Evolutionary conservation across 2,888 invertebrate genomes (phyloP).

Genomic region (Atrina japonica): DNA sequence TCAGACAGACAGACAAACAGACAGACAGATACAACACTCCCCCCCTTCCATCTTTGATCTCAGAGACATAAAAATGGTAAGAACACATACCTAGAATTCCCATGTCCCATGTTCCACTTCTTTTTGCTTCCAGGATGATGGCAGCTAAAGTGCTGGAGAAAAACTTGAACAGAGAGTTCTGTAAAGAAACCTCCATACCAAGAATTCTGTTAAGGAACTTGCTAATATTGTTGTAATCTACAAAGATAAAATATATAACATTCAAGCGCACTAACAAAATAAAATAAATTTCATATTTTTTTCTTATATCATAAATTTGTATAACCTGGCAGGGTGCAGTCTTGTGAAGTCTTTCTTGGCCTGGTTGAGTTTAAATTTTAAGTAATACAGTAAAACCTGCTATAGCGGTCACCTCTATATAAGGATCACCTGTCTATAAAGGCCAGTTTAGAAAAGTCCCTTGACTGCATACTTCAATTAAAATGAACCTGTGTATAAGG

Average conservation of each 20-base stretch:
- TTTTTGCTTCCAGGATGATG: conserved; percentile 95
- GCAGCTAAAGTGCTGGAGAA: conserved; percentile 97
- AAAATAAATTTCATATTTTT: neutral
- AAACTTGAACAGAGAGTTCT: conserved; percentile 98
- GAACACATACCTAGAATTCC: conserved; percentile 86
- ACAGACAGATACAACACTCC: neutral
- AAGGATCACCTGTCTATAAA: no score
- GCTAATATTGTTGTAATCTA: conserved; percentile 96
- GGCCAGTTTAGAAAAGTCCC: no score
- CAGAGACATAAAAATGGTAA: neutral
- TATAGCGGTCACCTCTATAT: no score
- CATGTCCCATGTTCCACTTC: conserved; percentile 96
- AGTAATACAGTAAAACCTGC: no score
- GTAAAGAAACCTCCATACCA: conserved; percentile 97
- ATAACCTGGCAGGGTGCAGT: no score
- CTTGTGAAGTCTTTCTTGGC: no score
- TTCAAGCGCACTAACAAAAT: no score
- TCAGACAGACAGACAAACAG: neutral
- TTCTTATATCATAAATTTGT: neutral
- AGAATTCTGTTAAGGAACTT: conserved; percentile 98
- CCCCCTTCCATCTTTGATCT: no score
- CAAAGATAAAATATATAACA: conserved; percentile 21
- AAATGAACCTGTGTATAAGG: no score
- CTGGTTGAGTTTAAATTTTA: no score
- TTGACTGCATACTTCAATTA: no score